Percentiles rank a stretch among this genome's conserved stretches.
These are phyloP conservation scores for Xiphorhynchus elegans DNA, from an alignment of 2,113 vertebrate genomes.

Conservation along the genomic window DNA sequence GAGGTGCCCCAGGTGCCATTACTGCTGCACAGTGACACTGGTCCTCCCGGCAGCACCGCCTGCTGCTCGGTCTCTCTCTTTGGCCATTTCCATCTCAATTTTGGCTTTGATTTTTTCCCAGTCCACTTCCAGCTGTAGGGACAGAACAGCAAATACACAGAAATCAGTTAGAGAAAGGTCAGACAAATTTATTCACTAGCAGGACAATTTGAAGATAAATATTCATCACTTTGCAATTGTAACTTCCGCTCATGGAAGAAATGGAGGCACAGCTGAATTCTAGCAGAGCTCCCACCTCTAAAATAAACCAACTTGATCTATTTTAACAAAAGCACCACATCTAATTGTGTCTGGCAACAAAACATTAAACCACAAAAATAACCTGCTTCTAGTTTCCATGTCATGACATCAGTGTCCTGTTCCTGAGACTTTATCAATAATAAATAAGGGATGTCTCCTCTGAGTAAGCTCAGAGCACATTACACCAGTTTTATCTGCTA, in stretches of 20 bases:
- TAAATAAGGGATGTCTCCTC: neutral
- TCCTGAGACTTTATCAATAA: neutral
- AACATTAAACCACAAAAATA: neutral
- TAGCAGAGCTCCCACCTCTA: neutral
- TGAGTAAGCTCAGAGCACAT: neutral
- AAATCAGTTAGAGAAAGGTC: neutral
- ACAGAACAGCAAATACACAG: neutral
- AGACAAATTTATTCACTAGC: neutral
- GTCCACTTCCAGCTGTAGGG: constrained; percentile 89
- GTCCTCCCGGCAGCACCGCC: constrained; percentile 65
- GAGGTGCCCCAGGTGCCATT: neutral
- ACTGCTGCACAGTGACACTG: constrained; percentile 69
- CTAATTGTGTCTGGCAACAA: neutral
- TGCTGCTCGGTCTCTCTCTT: constrained; percentile 83
- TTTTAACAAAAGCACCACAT: neutral
- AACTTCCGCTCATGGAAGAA: neutral
- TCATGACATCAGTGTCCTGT: neutral
- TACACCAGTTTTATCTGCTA: neutral
- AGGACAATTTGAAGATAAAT: neutral
- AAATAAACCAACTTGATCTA: neutral
- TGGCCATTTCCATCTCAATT: constrained; percentile 92
- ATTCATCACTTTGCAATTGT: too few species aligned
- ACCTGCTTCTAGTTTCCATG: neutral
- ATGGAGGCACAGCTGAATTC: neutral
- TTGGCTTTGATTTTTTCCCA: constrained; percentile 97